Base-by-base conservation (phyloP, 2,797 vertebrate genomes). In the Neosalanx taihuensis region DNA sequence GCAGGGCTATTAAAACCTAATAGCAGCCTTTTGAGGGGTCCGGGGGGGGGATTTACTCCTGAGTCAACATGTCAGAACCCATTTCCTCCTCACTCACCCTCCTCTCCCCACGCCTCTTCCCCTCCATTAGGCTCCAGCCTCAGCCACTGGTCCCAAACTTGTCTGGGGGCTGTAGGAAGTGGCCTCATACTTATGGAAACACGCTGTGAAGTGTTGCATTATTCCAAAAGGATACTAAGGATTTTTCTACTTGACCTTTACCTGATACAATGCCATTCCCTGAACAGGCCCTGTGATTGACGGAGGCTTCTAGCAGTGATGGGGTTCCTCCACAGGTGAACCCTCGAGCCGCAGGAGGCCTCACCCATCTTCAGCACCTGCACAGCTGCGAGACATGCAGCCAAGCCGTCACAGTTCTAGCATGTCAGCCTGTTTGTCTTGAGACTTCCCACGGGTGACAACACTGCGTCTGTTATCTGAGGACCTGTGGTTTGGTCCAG, bases 21-120 rank as follows among this genome's bases (percentile, higher is more conserved):
- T 88, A 86, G 84, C 84, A 69, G 82, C 79, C 80, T 83, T 71
- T 86, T 84, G 79, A 89, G 76, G 84, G 83, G 86, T 88, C 91
- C 74, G 4, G 75, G 71, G 90, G 91, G 92, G 41, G 23, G 23
- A 93, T 88, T 89, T 89, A 81, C 79, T 88, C 83, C 79, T 87
- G 89, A 90, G 89, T 92, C 89, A 91, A 93, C 88, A 92, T 88
- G 91, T 86, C 91, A 91, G 88, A 91, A 78, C 86, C 90, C 87
- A 91, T 93, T 92, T 92, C 91, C 91, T 92, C 78, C 86, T 83
- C 80, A 83, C 86, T 86, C 84, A 71, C 78, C 85, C 62, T 46
- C 26, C 18, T 46, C 49, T 15, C 64, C 41, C 77, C 37, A 7
- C 56, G 80, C 82, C 82, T 83, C 10, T 17, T n/a, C 88, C 87